Conservation (phyloP, 2,113 vertebrate genomes). For the Mystacornis crossleyi region DNA sequence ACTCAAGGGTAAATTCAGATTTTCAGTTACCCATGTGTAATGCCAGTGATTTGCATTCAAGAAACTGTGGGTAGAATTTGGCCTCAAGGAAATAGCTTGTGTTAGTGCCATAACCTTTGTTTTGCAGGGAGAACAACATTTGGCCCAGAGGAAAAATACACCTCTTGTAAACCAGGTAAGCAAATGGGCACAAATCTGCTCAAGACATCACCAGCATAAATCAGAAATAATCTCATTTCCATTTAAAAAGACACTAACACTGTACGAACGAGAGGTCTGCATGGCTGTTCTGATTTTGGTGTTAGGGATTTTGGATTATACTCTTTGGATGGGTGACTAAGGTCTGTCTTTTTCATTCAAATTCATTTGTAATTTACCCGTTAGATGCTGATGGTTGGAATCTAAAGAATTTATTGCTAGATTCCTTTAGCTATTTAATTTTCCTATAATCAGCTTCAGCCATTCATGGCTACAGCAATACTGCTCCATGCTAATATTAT, state of each 20-base stretch:
- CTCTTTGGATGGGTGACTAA: background rate
- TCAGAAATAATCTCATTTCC: background rate
- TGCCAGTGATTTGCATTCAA: constrained; percentile 48
- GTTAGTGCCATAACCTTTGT: constrained; percentile 49
- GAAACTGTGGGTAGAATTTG: constrained; percentile 20
- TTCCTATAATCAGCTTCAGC: background rate
- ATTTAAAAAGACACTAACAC: background rate
- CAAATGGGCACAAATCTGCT: background rate
- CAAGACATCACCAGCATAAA: background rate
- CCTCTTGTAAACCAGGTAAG: constrained; percentile 28
- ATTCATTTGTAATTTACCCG: background rate
- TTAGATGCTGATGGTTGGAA: background rate
- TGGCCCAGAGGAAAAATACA: constrained; percentile 11
- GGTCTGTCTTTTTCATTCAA: background rate
- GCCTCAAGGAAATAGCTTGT: constrained; percentile 12
- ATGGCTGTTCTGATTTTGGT: background rate
- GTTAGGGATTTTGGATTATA: background rate
- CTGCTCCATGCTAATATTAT: background rate
- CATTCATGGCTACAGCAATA: background rate
- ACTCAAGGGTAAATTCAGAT: constrained; percentile 53
- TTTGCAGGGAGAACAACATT: constrained; percentile 27
- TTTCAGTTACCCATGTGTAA: constrained; percentile 41
- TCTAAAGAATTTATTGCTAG: background rate
- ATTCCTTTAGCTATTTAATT: background rate
- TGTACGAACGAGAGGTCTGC: background rate